Base-by-base conservation (phyloP, 2,888 invertebrate species). In the Colostygia pectinataria region DNA sequence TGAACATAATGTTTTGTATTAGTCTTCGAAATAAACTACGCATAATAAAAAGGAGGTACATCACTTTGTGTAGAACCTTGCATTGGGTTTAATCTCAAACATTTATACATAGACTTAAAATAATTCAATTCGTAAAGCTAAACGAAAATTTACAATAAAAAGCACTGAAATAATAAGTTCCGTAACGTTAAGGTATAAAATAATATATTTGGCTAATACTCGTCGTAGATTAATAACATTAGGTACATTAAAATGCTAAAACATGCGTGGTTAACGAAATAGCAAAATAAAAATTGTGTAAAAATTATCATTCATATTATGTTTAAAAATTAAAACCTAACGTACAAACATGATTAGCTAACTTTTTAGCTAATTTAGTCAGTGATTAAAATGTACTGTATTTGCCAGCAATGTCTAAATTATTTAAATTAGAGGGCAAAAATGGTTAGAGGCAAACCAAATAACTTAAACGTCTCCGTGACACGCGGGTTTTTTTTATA, bases 1-100 rank as follows among this genome's bases (percentile, higher is more conserved):
- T 60, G 18, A 31, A 14, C 38, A 34, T 59, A 60, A 69, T 74
- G 74, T 75, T 71, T 71, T 77, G 77, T 79, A 78, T 81, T 79
- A 73, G 63, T 73, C 74, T 67, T 64, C 62, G 62, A 70, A 74
- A 69, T 73, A 63, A 69, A 67, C 71, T 80, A 83, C 64, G 67
- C 68, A 70, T 80, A n/a, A n/a, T n/a, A 81, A 66, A 81, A 77
- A 76, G 66, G 71, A 80, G 77, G 75, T 82, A 80, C 74, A 76
- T 76, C 66, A 72, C 68, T 80, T 77, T 77, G 71, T 77, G 74
- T 77, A 73, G 59, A 73, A 69, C 67, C 66, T 74, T 77, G 70
- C 66, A 74, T 76, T 71, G 68, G 67, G 60, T 64, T 73, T 73
- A 75, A 78, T 74, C 73, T 74, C 71, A 70, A 69, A 49, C 33